Evolutionary conservation across 2,888 invertebrate genomes (phyloP).

Genomic region (Tethea ocularis): DNA sequence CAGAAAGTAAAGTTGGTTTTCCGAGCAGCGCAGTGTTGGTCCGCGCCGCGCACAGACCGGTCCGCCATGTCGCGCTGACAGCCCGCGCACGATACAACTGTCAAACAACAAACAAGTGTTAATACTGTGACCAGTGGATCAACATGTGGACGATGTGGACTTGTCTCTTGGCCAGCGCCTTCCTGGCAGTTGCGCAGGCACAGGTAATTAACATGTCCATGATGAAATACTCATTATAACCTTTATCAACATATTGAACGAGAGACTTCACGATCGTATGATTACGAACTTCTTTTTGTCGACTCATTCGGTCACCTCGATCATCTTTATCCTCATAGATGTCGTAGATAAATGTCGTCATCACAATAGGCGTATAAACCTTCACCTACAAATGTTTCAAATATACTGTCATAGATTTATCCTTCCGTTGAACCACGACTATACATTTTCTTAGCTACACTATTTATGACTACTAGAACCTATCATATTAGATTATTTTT

Average conservation of each 20-base stretch:
- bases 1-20: slow-evolving; percentile 78
- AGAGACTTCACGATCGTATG: not conserved
- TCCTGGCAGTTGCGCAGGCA: slow-evolving; percentile 57
- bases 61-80: slow-evolving; percentile 65
- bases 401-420: not conserved
- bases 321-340: slow-evolving; percentile 7
- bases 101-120: slow-evolving; percentile 52
- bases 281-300: not conserved
- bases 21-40: slow-evolving; percentile 67
- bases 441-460: too few species aligned
- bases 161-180: slow-evolving; percentile 54
- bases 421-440: not conserved
- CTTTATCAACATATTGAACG: not conserved
- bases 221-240: not conserved
- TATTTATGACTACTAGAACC: too few species aligned
- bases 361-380: slow-evolving; percentile 8
- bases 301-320: slow-evolving; percentile 7
- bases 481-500: too few species aligned
- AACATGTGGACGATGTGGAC: slow-evolving; percentile 67
- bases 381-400: slow-evolving; percentile 6
- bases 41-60: slow-evolving; percentile 66
- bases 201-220: slow-evolving; percentile 56
- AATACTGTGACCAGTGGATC: slow-evolving; percentile 39
- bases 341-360: slow-evolving; percentile 9
- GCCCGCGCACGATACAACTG: slow-evolving; percentile 35